These are phyloP conservation scores for Onychostruthus taczanowskii DNA, from an alignment of 2,113 vertebrate genomes.

Conservation along the genomic window DNA sequence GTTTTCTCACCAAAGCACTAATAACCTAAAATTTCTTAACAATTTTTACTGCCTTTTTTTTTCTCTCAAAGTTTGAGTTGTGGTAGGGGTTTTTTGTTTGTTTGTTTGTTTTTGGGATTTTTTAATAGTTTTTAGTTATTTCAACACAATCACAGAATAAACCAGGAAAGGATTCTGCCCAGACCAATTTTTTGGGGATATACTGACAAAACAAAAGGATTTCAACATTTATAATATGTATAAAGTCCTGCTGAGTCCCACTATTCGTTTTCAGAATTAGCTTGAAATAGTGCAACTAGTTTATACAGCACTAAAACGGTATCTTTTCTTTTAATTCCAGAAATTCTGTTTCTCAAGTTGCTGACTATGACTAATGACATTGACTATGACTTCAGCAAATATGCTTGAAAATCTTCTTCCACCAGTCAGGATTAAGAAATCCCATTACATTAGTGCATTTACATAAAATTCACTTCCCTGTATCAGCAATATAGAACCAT, in stretches of 20 bases:
- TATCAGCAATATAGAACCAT: slow-evolving; percentile 30
- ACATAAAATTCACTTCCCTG: slow-evolving; percentile 44
- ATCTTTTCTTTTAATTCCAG: slow-evolving; percentile 25
- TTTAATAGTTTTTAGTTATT: not conserved
- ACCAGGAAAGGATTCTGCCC: not conserved
- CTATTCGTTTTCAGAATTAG: slow-evolving; percentile 1
- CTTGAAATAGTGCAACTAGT: not conserved
- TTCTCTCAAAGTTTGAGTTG: not conserved
- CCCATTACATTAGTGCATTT: slow-evolving; percentile 41
- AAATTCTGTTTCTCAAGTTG: slow-evolving; percentile 35
- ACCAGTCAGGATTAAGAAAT: slow-evolving; percentile 52
- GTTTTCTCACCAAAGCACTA: not conserved
- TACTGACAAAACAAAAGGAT: not conserved
- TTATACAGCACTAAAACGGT: not conserved
- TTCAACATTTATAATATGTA: not conserved
- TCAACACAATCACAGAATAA: not conserved
- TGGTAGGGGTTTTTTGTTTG: not conserved
- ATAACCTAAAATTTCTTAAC: not conserved
- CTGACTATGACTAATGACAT: slow-evolving; percentile 41
- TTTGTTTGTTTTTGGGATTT: not conserved
- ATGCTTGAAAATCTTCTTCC: slow-evolving; percentile 45
- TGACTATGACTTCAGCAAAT: slow-evolving; percentile 47
- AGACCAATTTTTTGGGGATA: not conserved
- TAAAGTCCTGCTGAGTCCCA: not conserved
- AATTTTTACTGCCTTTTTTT: not conserved